A percentile compares a stretch with the other conserved stretches of the same genome.
phyloP scores from a whole-genome alignment of 1,140 invertebrate species.

The Caenorhabditis briggsae region DNA sequence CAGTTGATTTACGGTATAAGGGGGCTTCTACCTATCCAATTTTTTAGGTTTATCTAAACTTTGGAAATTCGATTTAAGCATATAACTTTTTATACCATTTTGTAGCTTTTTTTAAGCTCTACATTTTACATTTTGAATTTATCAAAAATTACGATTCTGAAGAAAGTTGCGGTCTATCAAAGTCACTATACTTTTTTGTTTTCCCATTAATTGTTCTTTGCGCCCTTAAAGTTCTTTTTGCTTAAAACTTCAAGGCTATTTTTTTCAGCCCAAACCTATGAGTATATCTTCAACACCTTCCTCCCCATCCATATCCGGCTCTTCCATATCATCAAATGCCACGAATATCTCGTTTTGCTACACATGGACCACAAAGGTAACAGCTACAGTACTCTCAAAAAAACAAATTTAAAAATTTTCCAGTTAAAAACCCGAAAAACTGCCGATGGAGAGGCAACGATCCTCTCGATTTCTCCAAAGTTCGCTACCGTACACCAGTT shows the following conservation, averaged over 20 bases:
- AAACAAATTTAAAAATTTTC: not conserved
- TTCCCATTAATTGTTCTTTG: too few species aligned
- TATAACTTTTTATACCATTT: too few species aligned
- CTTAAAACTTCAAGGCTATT: not conserved
- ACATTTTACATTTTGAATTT: too few species aligned
- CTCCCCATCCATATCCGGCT: constrained; percentile 8
- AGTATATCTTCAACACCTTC: constrained; percentile 30
- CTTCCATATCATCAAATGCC: constrained; percentile 20
- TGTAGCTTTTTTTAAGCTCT: too few species aligned
- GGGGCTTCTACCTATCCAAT: too few species aligned
- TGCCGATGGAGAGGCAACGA: constrained; percentile 69
- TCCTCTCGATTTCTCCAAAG: constrained; percentile 75
- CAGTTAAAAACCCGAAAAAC: constrained; percentile 52
- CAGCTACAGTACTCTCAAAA: not conserved
- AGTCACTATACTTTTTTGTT: not conserved
- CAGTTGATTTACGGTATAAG: too few species aligned
- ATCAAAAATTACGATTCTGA: too few species aligned
- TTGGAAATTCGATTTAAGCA: too few species aligned
- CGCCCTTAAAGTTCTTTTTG: too few species aligned
- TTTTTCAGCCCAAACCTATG: not conserved
- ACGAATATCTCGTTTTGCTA: constrained; percentile 25
- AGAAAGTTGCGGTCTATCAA: too few species aligned
- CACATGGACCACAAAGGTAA: constrained; percentile 44
- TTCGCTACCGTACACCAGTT: constrained; percentile 78
- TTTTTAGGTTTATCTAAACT: too few species aligned